phyloP scores from a whole-genome alignment of 1,140 invertebrate species.

The Drosophila pseudoananassae region DNA sequence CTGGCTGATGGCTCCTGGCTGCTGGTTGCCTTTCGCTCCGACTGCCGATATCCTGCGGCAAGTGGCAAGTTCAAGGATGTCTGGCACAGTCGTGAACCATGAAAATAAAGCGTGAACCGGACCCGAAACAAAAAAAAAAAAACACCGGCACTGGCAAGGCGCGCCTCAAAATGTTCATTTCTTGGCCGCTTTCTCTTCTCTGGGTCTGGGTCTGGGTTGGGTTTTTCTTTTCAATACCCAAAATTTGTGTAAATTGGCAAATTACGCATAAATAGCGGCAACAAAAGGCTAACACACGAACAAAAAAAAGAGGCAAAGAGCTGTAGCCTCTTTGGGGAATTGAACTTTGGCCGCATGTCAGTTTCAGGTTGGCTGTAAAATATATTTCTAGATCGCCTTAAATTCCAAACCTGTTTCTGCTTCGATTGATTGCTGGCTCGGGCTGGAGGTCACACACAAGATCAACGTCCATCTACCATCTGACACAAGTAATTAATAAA shows the following conservation, averaged over 20 bases:
- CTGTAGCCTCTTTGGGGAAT: conserved; percentile 42
- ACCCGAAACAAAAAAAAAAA: conserved; percentile 21
- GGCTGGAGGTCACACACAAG: conserved; percentile 21
- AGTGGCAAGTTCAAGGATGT: conserved; percentile 79
- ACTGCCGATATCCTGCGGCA: conserved; percentile 30
- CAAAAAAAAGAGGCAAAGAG: too few species aligned
- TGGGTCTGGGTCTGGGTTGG: too few species aligned
- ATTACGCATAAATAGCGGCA: conserved; percentile 66
- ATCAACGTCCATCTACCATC: conserved; percentile 5
- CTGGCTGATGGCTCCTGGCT: neutral
- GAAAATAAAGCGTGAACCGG: conserved; percentile 37
- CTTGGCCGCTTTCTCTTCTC: conserved; percentile 11
- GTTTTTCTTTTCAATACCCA: neutral
- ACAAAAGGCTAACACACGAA: conserved; percentile 32
- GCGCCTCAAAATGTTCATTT: conserved; percentile 13
- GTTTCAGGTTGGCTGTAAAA: neutral
- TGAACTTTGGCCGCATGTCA: conserved; percentile 27
- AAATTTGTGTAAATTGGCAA: conserved; percentile 76
- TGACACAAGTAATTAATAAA: neutral
- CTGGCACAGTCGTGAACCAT: conserved; percentile 48
- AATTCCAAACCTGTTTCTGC: conserved; percentile 19
- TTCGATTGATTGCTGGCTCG: conserved; percentile 5
- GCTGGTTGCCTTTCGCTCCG: neutral
- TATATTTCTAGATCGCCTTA: conserved; percentile 1
- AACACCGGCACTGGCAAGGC: neutral